Base-by-base conservation (phyloP, 2,888 invertebrate genomes). In the Chaetogeoica ovagalla region DNA sequence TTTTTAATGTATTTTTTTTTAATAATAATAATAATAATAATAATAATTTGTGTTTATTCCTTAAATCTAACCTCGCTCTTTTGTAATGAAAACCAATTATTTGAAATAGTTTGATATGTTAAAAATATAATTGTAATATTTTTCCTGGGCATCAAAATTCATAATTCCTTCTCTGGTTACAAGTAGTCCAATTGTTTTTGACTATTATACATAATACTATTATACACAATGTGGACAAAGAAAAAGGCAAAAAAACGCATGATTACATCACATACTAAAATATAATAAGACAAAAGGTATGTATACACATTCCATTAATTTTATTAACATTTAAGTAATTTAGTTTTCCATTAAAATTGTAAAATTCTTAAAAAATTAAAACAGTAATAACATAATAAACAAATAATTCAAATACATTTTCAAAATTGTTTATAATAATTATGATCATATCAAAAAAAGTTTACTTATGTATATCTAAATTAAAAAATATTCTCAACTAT, bases 61-160 rank as follows among this genome's bases (percentile, higher is more conserved):
- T 57, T 63, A 65, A 79, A 71, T 65, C 30, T 30, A 30, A 79
- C 71, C 79, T 79, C 71, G 71, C 71, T 71, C 79, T 71, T 79
- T 62, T 79, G 21, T 55, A 62, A 63, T 37, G 60, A 55, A 77
- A 17, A 70, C 37, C 2, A 43, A 79, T 79, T 55, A 23, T 75
- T 66, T 66, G 37, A 66, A 57, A 52, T 69, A 43, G n/a, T 69
- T 48, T 48, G 48, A 48, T 11, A 39, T 43, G 43, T 48, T 13
- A 13, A 48, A 48, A 48, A 48, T 4, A 30, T 30, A 30, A 30
- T 30, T 30, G 30, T 30, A 30, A 30, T 30, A 30, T 30, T 30
- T 30, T 30, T 4, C 4, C 30, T 30, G 4, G 30, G 30, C 4
- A 30, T 30, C 4, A 1, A 30, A 30, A 30, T 30, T 30, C 30